Evolutionary conservation across 1,140 invertebrate genomes (phyloP), one percentile per base, ranked within the genome.

Genomic region (Mactra quadrangularis): DNA sequence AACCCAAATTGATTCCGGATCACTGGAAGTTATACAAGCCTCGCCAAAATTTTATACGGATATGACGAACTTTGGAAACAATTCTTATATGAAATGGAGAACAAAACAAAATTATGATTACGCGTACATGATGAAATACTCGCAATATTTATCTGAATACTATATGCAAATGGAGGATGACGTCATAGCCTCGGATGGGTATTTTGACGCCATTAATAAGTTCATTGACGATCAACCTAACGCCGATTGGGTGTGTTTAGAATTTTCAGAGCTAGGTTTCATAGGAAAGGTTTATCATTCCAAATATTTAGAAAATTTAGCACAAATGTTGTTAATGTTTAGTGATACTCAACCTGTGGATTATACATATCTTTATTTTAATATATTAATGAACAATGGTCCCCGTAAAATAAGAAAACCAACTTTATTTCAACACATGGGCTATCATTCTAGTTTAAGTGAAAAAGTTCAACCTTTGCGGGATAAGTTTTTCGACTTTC

Each of bases 381-480:
- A 90, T 62, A 84, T 89, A 15, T 59, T 88, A n/a, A 86, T 87
- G 85, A 82, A 79, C 27, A 55, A 55, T 55, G 55, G 74, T 22
- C 35, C 77, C 17, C 72, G 85, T 22, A 70, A 71, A 1, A 75
- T 90, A 17, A 76, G 85, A 3, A 84, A 81, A 59, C 91, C 91
- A 0, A 91, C 90, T 0, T 84, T 93, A 4, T 93, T 93, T 78
- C 92, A 93, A 82, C 92, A 93, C 71, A 82, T 89, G 41, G 92
- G 92, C 11, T 78, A 89, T 13, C 88, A 91, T 50, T 93, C 92
- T 7, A 90, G 90, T 25, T 85, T 90, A 0, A 97, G 96, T 92
- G 98, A 98, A 81, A 99, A 99, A 95, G 96, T 99, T 59, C 98
- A 99, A 90, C 98, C 97, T 92, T 93, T 99, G 0, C 98, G 98